Conservation (phyloP, 1,140 invertebrate genomes). For the Carposina sasakii region DNA sequence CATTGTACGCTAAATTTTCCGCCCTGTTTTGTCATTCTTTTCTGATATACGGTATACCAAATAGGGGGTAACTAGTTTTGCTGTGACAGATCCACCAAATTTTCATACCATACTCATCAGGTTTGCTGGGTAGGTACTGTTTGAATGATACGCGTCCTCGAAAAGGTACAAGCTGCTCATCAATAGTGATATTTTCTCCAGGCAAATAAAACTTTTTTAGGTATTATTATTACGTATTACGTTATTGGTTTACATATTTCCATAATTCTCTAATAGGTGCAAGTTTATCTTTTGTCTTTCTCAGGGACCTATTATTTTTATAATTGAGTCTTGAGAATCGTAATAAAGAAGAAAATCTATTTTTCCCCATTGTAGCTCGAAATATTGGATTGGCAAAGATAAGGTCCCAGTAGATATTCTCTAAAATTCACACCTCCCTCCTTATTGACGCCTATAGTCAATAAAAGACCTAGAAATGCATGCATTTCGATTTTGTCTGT, state of each 20-base stretch:
- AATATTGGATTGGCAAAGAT: neutral
- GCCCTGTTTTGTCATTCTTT: conserved; percentile 12
- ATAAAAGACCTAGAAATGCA: too few relatives aligned
- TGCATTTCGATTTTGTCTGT: too few relatives aligned
- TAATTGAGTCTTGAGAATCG: neutral
- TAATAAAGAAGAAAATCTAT: neutral
- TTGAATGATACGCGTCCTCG: conserved; percentile 31
- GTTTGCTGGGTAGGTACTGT: conserved; percentile 59
- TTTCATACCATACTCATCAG: conserved; percentile 63
- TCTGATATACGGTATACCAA: conserved; percentile 1
- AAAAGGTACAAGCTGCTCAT: conserved; percentile 49
- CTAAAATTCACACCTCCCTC: neutral
- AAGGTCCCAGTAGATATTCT: neutral
- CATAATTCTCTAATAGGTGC: neutral
- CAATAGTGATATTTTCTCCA: conserved; percentile 28
- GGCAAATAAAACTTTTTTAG: conserved; percentile 23
- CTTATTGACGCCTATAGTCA: too few relatives aligned
- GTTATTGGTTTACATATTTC: neutral
- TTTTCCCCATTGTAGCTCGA: conserved; percentile 6
- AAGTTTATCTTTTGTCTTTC: neutral
- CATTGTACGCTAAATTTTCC: conserved; percentile 9
- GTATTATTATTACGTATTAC: too few relatives aligned
- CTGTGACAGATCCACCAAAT: conserved; percentile 24
- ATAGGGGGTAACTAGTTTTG: conserved; percentile 5
- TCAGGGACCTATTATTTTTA: neutral